Evolutionary conservation across 2,113 vertebrate species (phyloP), one percentile per base, ranked within the genome.

Genomic region (Mungos mungo): DNA sequence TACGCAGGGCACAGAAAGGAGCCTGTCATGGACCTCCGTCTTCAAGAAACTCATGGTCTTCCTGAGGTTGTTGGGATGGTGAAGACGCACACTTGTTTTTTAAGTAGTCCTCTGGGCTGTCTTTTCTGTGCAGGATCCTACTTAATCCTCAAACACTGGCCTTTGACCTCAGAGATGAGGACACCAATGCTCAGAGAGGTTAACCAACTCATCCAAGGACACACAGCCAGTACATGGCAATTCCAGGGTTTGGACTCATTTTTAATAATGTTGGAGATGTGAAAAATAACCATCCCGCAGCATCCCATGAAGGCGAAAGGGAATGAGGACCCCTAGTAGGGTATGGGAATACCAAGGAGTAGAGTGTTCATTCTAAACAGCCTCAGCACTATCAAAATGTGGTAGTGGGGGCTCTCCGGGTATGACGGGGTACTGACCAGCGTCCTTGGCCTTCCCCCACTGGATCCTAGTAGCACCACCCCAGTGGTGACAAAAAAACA

Each of bases 291-390:
- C 14, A 19, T 35, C 18, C 8, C 29, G 9, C 13, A 33, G 25
- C 3, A 25, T 21, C 13, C 11, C 7, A 8, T 1, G 57, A 63
- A 92, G n/a, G 47, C 31, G 47, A 29, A 72, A 29, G 57, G 41
- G 52, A 50, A n/a, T 6, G 47, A 10, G 12, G 21, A 7, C 27
- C 14, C 11, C 65, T 27, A 21, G 15, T 5, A n/a, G 0, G 6
- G 5, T 13, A 29, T 3, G 27, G 23, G 31, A 23, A 31, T 0
- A 6, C 12, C 47, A 29, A 15, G 5, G 54, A 50, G 25, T 41
- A 25, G 19, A 16, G 7, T 0, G 0, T 1, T 5, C 18, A 29
- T 2, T n/a, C 35, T 2, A 29, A 12, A 88, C 23, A 74, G 15
- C 54, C 47, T 80, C 0, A 0, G 66, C 41, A 3, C 63, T 0